Base-by-base conservation (phyloP, 1,140 invertebrate species). In the Drosophila simulans region DNA sequence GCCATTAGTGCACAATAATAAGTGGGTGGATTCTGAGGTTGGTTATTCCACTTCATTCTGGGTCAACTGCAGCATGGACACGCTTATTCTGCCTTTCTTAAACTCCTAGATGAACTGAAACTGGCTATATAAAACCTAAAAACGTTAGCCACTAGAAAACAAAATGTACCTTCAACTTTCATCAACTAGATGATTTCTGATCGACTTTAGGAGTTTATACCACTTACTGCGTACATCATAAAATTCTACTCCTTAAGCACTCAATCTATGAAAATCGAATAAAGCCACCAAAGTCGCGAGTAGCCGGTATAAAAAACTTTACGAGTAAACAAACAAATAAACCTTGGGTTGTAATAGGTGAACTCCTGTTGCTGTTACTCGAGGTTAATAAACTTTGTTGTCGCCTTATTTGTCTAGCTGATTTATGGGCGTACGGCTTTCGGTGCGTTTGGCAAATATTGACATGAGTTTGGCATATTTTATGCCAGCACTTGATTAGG, bases 361-460 rank as follows among this genome's bases (percentile, higher is more conserved):
- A 62, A 66, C 60, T 66, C 63, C 57, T 68, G 58, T 64, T 62
- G 60, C 48, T 42, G 35, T 35, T 55, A 8, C 51, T 31, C 15
- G 56, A 62, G 82, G 79, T 86, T 88, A 79, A 88, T 83, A 74
- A 83, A 86, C 83, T 88, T 88, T 66, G 37, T 55, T 69, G 49
- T 57, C 37, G 72, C 69, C 53, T 48, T 85, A 64, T 88, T 78
- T 86, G 83, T 82, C 70, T 83, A 79, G 79, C 79, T 89, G 75
- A 88, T 89, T 88, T 88, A 88, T 89, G 83, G 79, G 83, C 65
- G 66, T 69, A 43, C 15, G 40, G 40, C 70, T 49, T 70, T 71
- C 52, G 66, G 74, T 57, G 45, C 58, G 58, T 58, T 62, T 52
- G 37, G 56, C 59, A 83, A 88, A 88, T 88, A 89, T 83, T 88